These are phyloP conservation scores for Circaetus gallicus DNA, from an alignment of 2,113 vertebrate species.

Conservation along the genomic window DNA sequence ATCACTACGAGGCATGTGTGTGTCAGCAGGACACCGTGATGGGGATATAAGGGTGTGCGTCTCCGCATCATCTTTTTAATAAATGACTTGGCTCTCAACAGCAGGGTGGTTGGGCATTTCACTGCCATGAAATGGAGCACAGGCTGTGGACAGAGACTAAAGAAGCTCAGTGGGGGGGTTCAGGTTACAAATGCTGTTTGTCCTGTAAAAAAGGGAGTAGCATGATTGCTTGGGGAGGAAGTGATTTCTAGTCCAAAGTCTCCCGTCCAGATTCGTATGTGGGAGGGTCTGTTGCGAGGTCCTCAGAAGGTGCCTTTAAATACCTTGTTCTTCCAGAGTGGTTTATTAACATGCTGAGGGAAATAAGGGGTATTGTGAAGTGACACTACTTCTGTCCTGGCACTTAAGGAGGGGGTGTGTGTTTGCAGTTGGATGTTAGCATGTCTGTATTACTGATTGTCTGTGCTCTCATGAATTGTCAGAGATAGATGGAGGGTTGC, in stretches of 20 bases:
- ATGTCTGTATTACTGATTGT: rapidly evolving
- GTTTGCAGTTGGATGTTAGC: background rate
- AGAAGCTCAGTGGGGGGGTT: background rate
- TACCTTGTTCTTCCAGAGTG: background rate
- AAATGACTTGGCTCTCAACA: background rate
- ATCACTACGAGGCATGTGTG: rapidly evolving
- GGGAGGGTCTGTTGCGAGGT: background rate
- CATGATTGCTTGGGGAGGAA: background rate
- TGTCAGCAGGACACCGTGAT: background rate
- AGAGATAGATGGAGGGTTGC: background rate
- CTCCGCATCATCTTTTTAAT: background rate
- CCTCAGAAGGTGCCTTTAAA: background rate
- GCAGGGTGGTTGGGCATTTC: background rate
- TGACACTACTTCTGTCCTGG: background rate
- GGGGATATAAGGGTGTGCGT: background rate
- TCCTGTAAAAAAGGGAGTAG: background rate
- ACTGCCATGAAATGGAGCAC: background rate
- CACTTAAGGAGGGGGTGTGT: background rate
- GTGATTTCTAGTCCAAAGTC: background rate
- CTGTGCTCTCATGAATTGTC: background rate
- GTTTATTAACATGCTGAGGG: background rate
- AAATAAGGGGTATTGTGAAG: background rate
- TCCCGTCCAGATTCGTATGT: rapidly evolving
- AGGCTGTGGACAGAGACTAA: background rate
- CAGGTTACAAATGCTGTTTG: background rate